Evolutionary conservation across 2,888 invertebrate species (phyloP).

Genomic region (Chydorus sphaericus): DNA sequence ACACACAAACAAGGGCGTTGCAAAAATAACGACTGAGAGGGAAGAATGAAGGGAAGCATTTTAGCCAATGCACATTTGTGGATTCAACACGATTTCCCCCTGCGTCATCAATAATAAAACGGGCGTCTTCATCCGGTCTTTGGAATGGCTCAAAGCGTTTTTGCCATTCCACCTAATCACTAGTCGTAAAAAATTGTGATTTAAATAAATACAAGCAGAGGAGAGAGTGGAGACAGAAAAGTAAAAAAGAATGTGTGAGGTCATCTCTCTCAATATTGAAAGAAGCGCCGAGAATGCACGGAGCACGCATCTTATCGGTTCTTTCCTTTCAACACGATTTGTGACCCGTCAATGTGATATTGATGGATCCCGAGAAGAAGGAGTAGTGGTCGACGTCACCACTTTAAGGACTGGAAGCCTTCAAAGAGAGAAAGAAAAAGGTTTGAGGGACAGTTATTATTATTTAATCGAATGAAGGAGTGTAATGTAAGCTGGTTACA

Average conservation of each 20-base stretch:
- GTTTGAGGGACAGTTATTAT: not conserved
- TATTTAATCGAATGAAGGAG: not conserved
- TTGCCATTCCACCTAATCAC: not conserved
- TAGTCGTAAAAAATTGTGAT: conserved; percentile 2
- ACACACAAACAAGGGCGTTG: conserved; percentile 8
- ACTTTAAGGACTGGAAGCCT: not conserved
- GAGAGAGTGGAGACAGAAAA: not conserved
- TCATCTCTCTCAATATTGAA: not conserved
- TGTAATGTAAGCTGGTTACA: not conserved
- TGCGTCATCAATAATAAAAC: not conserved
- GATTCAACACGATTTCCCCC: not conserved
- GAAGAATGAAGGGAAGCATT: not conserved
- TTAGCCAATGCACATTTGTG: too few species aligned
- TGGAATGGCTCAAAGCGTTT: not conserved
- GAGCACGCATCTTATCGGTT: not conserved
- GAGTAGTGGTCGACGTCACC: not conserved
- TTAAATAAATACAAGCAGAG: not conserved
- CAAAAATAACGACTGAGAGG: not conserved
- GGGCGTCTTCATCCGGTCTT: not conserved
- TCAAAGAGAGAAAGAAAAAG: not conserved
- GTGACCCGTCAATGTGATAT: not conserved
- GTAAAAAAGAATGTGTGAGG: conserved; percentile 4
- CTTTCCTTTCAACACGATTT: not conserved
- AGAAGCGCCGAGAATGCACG: not conserved
- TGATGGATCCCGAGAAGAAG: not conserved